Evolutionary conservation across 2,797 vertebrate genomes (phyloP).

Genomic region (Thripadectes ignobilis): DNA sequence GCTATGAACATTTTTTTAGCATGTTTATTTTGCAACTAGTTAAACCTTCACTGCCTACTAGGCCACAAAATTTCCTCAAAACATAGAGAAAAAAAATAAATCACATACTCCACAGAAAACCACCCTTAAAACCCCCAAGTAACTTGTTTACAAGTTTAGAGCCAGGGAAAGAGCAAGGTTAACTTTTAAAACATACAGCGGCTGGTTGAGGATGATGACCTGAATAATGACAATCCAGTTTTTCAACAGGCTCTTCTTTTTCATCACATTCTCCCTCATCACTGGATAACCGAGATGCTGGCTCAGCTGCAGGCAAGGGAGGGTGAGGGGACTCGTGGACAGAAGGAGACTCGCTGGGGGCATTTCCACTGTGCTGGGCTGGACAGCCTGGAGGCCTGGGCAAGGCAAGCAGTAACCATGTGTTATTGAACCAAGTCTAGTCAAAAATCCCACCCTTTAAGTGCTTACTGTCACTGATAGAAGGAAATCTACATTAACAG

Average conservation of each 20-base stretch:
- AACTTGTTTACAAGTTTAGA: neutral
- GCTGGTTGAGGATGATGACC: slow-evolving; percentile 97
- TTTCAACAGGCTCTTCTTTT: slow-evolving; percentile 92
- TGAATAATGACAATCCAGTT: slow-evolving; percentile 99
- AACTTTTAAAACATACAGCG: slow-evolving; percentile 84
- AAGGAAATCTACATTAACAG: neutral
- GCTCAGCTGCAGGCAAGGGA: slow-evolving; percentile 83
- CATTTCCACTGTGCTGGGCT: slow-evolving; percentile 84
- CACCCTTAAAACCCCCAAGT: neutral
- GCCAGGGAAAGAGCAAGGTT: neutral
- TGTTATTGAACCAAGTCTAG: neutral
- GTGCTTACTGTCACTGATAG: neutral
- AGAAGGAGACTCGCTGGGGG: slow-evolving; percentile 83
- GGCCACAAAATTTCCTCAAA: neutral
- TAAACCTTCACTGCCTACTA: neutral
- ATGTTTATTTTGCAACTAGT: neutral
- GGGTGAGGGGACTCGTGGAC: slow-evolving; percentile 88
- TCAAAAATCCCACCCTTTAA: neutral
- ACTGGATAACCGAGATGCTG: slow-evolving; percentile 90
- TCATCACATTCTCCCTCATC: slow-evolving; percentile 98
- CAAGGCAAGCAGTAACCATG: neutral
- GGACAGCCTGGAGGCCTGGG: slow-evolving; percentile 88
- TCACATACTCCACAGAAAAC: neutral
- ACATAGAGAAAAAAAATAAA: neutral
- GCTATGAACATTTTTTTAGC: neutral